A percentile compares a stretch with the other conserved stretches of the same genome.
These are phyloP conservation scores for Strix occidentalis DNA, from an alignment of 2,797 vertebrate genomes.

Conservation along the genomic window DNA sequence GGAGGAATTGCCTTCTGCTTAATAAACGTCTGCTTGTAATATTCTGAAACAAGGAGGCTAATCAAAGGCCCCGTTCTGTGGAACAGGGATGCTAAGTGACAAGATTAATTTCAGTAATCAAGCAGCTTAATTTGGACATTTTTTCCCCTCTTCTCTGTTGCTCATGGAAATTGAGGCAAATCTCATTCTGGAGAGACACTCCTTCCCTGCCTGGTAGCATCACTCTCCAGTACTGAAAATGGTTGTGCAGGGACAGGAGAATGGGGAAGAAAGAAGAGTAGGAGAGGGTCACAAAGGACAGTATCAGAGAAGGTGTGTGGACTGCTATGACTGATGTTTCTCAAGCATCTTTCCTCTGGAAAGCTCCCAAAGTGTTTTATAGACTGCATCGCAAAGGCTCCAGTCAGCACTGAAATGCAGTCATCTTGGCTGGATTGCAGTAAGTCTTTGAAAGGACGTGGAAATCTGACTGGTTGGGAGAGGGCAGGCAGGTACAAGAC, in stretches of 20 bases:
- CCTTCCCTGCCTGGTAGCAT: conserved; percentile 31
- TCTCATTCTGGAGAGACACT: conserved; percentile 66
- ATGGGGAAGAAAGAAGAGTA: not conserved
- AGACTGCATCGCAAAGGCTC: conserved; percentile 20
- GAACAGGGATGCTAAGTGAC: conserved; percentile 75
- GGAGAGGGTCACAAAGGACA: not conserved
- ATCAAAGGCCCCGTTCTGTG: conserved; percentile 76
- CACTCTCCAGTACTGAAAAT: conserved; percentile 7
- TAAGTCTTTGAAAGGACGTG: conserved; percentile 19
- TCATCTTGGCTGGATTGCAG: conserved; percentile 19
- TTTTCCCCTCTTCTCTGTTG: conserved; percentile 62
- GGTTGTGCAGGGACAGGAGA: not conserved
- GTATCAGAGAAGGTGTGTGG: not conserved
- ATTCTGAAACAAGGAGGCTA: conserved; percentile 79
- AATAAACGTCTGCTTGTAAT: conserved; percentile 76
- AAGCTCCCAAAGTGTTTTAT: conserved; percentile 48
- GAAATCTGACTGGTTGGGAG: not conserved
- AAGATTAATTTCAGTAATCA: conserved; percentile 84
- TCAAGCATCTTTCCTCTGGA: conserved; percentile 35
- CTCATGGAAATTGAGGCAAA: conserved; percentile 77
- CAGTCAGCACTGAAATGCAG: conserved; percentile 14
- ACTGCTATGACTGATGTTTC: conserved; percentile 16
- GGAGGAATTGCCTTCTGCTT: conserved; percentile 68
- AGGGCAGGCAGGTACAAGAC: not conserved
- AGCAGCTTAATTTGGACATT: conserved; percentile 79